A percentile compares a stretch with the other conserved stretches of the same genome.
Evolutionary conservation across 2,797 vertebrate species (phyloP).

Genomic region (Coregonus sp.): DNA sequence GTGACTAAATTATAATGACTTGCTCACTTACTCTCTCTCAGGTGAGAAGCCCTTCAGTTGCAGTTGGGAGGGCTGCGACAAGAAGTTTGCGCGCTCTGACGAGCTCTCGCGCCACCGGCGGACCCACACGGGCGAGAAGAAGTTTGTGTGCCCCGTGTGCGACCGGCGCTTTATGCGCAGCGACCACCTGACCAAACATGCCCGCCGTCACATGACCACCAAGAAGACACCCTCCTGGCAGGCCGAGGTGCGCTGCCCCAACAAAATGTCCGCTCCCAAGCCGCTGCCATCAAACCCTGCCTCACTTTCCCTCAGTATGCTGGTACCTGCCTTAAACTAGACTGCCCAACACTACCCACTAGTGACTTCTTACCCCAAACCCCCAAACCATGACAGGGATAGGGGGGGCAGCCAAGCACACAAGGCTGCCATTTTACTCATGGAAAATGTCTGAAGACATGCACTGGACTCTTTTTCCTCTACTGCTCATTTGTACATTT

Average conservation of each 20-base stretch:
- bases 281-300: conserved; percentile 36
- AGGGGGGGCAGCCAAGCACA: conserved; percentile 57
- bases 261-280: conserved; percentile 78
- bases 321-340: conserved; percentile 74
- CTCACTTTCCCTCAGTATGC: conserved; percentile 77
- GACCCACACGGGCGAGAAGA: conserved; percentile 97
- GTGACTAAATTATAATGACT: conserved; percentile 48
- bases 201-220: conserved; percentile 90
- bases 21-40: conserved; percentile 55
- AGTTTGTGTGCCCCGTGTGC: conserved; percentile 92
- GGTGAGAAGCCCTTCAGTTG: conserved; percentile 98
- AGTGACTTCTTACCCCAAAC: conserved; percentile 27
- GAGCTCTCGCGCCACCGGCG: conserved; percentile 95
- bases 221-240: conserved; percentile 95
- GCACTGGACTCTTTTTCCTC: conserved; percentile 29
- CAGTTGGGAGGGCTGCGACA: conserved; percentile 95
- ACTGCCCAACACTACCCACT: conserved; percentile 47
- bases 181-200: conserved; percentile 95
- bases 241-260: conserved; percentile 85
- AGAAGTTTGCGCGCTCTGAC: conserved; percentile 95
- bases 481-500: conserved; percentile 59
- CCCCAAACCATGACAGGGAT: conserved; percentile 23
- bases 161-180: conserved; percentile 98
- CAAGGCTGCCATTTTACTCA: conserved; percentile 65
- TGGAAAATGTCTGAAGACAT: conserved; percentile 39